Evolutionary conservation across 2,888 invertebrate genomes (phyloP), one percentile per base, ranked within the genome.

Genomic region (Ypsolopha scabrella): DNA sequence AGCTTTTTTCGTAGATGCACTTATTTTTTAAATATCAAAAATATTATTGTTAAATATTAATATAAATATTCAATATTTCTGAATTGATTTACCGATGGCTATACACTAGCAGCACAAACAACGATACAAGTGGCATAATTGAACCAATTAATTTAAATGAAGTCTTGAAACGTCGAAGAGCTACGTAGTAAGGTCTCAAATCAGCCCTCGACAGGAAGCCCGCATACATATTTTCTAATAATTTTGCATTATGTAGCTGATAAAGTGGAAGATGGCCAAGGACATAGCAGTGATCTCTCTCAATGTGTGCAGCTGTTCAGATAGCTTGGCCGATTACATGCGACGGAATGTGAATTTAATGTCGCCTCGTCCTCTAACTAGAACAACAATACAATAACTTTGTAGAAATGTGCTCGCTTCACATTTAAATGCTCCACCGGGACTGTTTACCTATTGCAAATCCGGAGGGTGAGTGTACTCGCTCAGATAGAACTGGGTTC

Each of bases 211-310:
- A 13, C 24, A 6, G 43, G 14, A 11, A 24, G 24, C 24, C 24
- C 24, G 24, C 8, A 8, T 43, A 14, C 43, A 14, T 24, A 44
- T 45, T 45, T 45, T 45, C 3, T 7, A 33, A 10, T 33, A 33
- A 45, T 45, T 45, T 34, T 24, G 24, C 24, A 45, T 24, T 24
- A 24, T 24, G 1, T 33, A 33, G 10, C 45, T 24, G 24, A 45
- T 45, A 34, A 45, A 45, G 33, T 64, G 66, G 65, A 74, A 72
- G 63, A 68, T 67, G 68, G 70, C 68, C 74, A 76, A 77, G 79
- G 75, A 59, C 65, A 55, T 52, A 65, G 63, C 63, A 68, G 55
- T 59, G 55, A 59, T 63, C 45, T 8, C 24, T 34, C 33, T 9
- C 9, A 33, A 45, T 45, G 9, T 45, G 33, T 45, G 45, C 45